Evolutionary conservation across 92 coral and sea anemone species (phyloP).

Genomic region (Parazoanthus atlanticus): DNA sequence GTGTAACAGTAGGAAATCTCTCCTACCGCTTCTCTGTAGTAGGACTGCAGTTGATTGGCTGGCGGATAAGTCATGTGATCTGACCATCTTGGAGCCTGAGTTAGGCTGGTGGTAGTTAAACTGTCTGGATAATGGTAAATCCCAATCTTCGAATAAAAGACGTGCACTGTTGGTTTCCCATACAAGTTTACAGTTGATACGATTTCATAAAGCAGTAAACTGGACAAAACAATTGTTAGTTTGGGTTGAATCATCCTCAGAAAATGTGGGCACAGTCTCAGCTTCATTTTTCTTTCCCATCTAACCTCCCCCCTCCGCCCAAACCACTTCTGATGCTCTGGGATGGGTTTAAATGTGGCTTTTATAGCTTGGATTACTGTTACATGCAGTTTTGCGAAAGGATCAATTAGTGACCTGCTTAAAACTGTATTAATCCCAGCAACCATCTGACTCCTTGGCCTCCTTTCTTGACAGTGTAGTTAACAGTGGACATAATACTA

Average conservation of each 20-base stretch:
- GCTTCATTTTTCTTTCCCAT: not conserved
- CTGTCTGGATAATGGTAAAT: conserved; percentile 46
- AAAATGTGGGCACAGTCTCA: not conserved
- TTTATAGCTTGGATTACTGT: not conserved
- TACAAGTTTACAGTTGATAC: not conserved
- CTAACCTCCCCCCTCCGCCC: not conserved
- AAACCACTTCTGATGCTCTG: not conserved
- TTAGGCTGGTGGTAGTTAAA: conserved; percentile 16
- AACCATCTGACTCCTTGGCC: too few species aligned
- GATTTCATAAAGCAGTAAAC: not conserved
- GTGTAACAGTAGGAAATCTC: conserved; percentile 22
- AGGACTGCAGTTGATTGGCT: conserved; percentile 36
- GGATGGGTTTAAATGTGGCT: not conserved
- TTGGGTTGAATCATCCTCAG: not conserved
- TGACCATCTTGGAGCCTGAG: conserved; percentile 31
- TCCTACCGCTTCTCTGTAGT: conserved; percentile 47
- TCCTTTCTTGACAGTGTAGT: too few species aligned
- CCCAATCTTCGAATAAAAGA: conserved; percentile 50
- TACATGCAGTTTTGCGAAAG: not conserved
- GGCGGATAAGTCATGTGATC: conserved; percentile 31
- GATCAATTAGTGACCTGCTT: not conserved
- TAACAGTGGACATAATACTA: too few species aligned
- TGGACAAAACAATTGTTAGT: not conserved
- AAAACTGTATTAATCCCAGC: too few species aligned
- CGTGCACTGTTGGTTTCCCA: conserved; percentile 49